These are phyloP conservation scores for Cheumatopsyche charites DNA, from an alignment of 1,140 invertebrate genomes.

Conservation along the genomic window DNA sequence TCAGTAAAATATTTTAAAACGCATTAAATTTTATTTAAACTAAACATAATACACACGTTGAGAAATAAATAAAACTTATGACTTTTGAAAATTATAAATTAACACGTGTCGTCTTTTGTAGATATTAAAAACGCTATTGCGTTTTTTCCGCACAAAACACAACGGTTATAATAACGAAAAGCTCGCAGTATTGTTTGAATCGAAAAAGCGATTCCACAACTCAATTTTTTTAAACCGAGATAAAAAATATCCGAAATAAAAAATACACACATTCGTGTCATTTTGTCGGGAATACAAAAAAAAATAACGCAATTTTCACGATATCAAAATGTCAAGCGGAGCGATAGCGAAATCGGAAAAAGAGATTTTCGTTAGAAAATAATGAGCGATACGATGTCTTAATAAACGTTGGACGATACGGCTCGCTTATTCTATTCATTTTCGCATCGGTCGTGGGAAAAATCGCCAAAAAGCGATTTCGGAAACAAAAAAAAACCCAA, in stretches of 20 bases:
- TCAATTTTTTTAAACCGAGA: neutral
- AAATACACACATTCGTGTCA: too few species aligned
- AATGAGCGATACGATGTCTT: neutral
- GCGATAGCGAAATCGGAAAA: too few species aligned
- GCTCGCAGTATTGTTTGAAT: constrained; percentile 1
- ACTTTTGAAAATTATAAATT: neutral
- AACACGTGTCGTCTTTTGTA: neutral
- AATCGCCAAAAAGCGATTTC: neutral
- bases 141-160: constrained; percentile 1
- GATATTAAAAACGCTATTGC: constrained; percentile 6
- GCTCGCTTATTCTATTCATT: constrained; percentile 8
- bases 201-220: constrained; percentile 2
- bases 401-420: constrained; percentile 6
- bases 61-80: neutral
- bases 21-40: too few species aligned
- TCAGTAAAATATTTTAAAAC: too few species aligned
- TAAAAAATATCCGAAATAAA: too few species aligned
- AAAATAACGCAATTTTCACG: too few species aligned
- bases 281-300: too few species aligned
- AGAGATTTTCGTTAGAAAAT: too few species aligned
- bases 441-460: constrained; percentile 15
- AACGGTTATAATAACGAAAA: constrained; percentile 5
- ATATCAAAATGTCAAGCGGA: too few species aligned
- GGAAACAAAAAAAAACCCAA: neutral
- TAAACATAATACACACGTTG: too few species aligned